A percentile compares a stretch with the other conserved stretches of the same genome.
phyloP scores from a whole-genome alignment of 2,113 vertebrate genomes.

The Cebus imitator region DNA sequence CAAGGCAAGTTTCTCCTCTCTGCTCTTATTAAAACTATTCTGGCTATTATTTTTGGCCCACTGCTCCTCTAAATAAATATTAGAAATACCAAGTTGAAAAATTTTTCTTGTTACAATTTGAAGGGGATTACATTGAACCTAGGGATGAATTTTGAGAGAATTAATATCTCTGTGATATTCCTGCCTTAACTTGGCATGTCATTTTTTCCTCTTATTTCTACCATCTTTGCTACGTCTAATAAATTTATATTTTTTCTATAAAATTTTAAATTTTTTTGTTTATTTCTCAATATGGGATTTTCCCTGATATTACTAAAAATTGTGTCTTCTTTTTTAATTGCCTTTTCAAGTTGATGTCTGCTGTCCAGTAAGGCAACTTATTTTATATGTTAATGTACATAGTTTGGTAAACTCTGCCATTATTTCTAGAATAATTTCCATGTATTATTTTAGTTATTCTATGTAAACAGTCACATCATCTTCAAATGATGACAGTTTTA shows the following conservation, averaged over 20 bases:
- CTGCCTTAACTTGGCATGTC: neutral
- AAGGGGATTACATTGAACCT: neutral
- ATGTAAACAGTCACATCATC: neutral
- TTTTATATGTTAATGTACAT: neutral
- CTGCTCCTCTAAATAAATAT: neutral
- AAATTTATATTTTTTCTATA: neutral
- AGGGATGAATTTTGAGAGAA: neutral
- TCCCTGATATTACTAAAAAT: neutral
- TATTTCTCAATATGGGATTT: neutral
- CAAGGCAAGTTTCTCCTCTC: neutral
- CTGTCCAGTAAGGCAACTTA: neutral
- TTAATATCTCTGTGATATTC: neutral
- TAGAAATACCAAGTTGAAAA: neutral
- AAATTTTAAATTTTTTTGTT: neutral
- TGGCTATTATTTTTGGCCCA: neutral
- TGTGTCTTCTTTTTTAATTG: neutral
- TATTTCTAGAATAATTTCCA: neutral
- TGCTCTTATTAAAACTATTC: neutral
- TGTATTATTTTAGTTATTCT: neutral
- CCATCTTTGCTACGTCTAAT: neutral
- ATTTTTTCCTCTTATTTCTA: neutral
- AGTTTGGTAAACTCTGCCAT: neutral
- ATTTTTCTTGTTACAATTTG: neutral
- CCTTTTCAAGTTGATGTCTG: neutral
- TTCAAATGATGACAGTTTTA: neutral